These are phyloP conservation scores for Bombus polaris DNA, from an alignment of 1,140 invertebrate genomes.

Conservation along the genomic window DNA sequence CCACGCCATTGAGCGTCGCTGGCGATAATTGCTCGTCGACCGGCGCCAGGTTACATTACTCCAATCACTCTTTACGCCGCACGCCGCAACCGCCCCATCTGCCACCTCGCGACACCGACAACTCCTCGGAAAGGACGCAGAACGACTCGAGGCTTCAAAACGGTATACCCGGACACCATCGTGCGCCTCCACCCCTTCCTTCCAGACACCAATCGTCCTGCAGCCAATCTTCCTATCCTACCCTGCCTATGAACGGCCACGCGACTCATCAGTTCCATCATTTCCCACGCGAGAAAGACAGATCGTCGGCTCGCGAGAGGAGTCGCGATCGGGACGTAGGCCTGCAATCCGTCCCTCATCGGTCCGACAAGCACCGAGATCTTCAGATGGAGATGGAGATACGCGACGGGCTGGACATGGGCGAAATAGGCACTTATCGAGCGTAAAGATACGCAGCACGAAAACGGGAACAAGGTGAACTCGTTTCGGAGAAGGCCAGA, in stretches of 20 bases:
- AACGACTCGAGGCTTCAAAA: constrained; percentile 64
- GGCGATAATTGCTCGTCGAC: constrained; percentile 48
- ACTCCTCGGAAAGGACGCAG: constrained; percentile 34
- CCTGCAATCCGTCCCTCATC: constrained; percentile 44
- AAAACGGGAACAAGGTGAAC: background rate
- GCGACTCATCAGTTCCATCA: constrained; percentile 73
- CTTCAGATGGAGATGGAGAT: constrained; percentile 68
- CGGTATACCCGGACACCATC: constrained; percentile 55
- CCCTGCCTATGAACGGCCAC: constrained; percentile 74
- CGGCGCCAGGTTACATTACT: constrained; percentile 54
- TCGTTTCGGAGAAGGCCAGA: background rate
- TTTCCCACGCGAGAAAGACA: constrained; percentile 62
- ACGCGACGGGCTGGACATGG: constrained; percentile 62
- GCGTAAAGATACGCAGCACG: constrained; percentile 53
- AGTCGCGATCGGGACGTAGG: constrained; percentile 60
- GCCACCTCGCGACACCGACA: constrained; percentile 45
- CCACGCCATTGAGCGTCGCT: constrained; percentile 50
- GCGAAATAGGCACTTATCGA: constrained; percentile 68
- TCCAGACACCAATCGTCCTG: constrained; percentile 71
- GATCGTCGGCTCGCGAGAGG: constrained; percentile 54
- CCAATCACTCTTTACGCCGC: constrained; percentile 67
- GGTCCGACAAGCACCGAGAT: constrained; percentile 66
- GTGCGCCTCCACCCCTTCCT: constrained; percentile 65
- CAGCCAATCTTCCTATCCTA: constrained; percentile 74
- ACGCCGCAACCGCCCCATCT: constrained; percentile 58